Base-by-base conservation (phyloP, 1,140 invertebrate genomes). In the Berghia stephanieae region DNA sequence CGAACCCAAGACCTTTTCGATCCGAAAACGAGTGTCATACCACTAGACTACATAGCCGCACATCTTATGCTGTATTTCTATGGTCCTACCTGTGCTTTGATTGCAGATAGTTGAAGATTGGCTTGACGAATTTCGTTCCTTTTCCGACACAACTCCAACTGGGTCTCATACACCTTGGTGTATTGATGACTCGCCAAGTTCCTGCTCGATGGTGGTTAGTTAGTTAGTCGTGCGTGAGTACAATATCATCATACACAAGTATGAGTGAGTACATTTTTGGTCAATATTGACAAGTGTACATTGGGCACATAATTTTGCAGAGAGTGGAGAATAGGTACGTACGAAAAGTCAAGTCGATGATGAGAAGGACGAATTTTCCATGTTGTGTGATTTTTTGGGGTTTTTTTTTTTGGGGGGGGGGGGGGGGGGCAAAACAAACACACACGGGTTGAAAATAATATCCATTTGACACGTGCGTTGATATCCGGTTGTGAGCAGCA, bases 101-200 rank as follows among this genome's bases (percentile, higher is more conserved):
- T 93, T 34, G 96, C 95, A 40, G 95, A 93, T 34, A 98, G 91
- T 88, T 97, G 96, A 72, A 98, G 92, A 88, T 96, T 95, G 38
- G 96, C 95, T 36, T 96, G 94, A 71, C 95, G 93, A 68, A 97
- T 92, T 90, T 98, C 96, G 88, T 96, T 98, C 83, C 95, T 93
- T 90, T 98, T 98, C 90, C 96, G 92, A 82, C 95, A 96, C 88
- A 98, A 95, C 84, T 98, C 96, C 89, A 98, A 96, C 90, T 98
- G 94, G 31, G 96, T 90, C 90, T 98, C 96, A 87, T 97, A 97
- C 75, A 95, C 95, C 92, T 98, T 98, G 84, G 95, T 96, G 89
- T 94, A 96, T 40, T 96, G 91, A 83, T 93, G 94, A 67, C 94
- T 94, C 86, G 98, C 96, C 77, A 93, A 89, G 85, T 93, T 94